Conservation (phyloP, 2,797 vertebrate species). For the Knipowitschia caucasica region DNA sequence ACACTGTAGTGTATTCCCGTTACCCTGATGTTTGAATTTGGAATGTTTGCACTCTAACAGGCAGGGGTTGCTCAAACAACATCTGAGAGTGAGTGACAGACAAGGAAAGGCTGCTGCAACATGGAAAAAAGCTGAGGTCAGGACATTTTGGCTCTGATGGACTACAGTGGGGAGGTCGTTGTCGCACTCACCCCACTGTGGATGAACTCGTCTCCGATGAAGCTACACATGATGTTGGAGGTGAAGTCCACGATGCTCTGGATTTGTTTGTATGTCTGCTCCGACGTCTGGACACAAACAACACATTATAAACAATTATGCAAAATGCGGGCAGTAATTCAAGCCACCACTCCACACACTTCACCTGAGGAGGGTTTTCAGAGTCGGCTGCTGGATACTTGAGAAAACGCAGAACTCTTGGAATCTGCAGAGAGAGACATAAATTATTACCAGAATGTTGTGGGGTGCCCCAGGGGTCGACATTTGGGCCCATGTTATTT, state of each 20-base stretch:
- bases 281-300: constrained; percentile 75
- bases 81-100: background rate
- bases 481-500: no score
- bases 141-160: no score
- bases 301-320: background rate
- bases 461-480: no score
- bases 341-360: background rate
- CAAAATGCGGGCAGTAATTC: background rate
- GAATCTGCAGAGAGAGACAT: constrained; percentile 72
- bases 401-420: constrained; percentile 89
- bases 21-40: no score
- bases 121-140: no score
- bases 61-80: no score
- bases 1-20: no score
- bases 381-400: constrained; percentile 85
- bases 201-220: constrained; percentile 91
- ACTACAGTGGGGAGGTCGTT: no score
- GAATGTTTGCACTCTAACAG: no score
- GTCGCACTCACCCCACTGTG: constrained; percentile 95
- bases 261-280: constrained; percentile 89
- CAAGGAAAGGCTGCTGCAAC: background rate
- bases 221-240: constrained; percentile 92
- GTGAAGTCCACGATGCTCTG: constrained; percentile 94
- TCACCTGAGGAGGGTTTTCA: constrained; percentile 77
- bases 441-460: background rate